phyloP scores from a whole-genome alignment of 2,113 vertebrate species.

The Zonotrichia leucophrys region DNA sequence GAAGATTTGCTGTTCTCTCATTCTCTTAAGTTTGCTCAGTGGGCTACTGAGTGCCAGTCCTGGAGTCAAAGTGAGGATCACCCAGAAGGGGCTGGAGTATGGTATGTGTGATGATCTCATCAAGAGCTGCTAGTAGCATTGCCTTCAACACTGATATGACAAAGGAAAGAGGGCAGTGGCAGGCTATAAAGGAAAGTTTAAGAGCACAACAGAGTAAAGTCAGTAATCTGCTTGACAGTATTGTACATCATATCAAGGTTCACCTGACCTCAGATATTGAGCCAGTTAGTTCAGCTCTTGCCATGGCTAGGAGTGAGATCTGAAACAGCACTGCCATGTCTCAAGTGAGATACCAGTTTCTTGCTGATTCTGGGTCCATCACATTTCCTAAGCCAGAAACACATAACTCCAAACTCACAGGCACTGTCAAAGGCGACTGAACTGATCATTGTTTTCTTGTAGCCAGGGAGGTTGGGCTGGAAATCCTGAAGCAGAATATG shows the following conservation, averaged over 20 bases:
- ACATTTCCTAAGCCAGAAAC: background rate
- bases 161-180: background rate
- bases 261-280: background rate
- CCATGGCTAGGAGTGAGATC: background rate
- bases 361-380: background rate
- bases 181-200: background rate
- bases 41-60: background rate
- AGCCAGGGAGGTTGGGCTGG: slow-evolving; percentile 49
- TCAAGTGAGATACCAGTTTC: background rate
- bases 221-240: background rate
- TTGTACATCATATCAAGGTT: background rate
- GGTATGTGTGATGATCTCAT: slow-evolving; percentile 23
- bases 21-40: slow-evolving; percentile 7
- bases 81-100: slow-evolving; percentile 50
- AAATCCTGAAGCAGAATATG: slow-evolving; percentile 55
- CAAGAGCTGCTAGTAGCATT: background rate
- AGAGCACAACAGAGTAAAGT: background rate
- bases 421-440: background rate
- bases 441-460: background rate
- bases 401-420: background rate
- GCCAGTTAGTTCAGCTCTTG: background rate
- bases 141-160: background rate
- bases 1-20: slow-evolving; percentile 21
- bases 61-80: slow-evolving; percentile 60
- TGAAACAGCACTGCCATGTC: background rate